phyloP scores from a whole-genome alignment of 2,888 invertebrate genomes.

The Drosophila ezoana region DNA sequence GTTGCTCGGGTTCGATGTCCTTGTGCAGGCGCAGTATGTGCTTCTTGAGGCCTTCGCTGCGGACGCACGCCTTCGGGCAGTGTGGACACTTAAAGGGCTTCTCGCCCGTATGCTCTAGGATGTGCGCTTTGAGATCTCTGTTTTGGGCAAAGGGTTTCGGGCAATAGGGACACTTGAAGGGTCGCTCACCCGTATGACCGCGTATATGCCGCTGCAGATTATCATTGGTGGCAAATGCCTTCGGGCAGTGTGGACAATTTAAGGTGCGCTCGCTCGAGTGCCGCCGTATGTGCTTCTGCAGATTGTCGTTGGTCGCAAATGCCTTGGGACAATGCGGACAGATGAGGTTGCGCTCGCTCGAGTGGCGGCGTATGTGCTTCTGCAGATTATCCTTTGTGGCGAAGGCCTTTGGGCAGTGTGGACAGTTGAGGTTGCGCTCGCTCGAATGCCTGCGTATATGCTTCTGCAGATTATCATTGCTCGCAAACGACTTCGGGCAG shows the following conservation, averaged over 20 bases:
- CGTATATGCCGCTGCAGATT: constrained; percentile 54
- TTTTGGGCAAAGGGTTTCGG: constrained; percentile 55
- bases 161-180: constrained; percentile 52
- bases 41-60: constrained; percentile 51
- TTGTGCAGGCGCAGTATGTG: constrained; percentile 52
- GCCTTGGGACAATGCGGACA: constrained; percentile 55
- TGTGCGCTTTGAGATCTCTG: constrained; percentile 56
- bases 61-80: constrained; percentile 54
- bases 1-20: constrained; percentile 43
- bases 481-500: constrained; percentile 51
- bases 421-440: constrained; percentile 45
- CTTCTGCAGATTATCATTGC: constrained; percentile 50
- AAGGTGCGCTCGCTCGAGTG: constrained; percentile 50
- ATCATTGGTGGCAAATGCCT: constrained; percentile 53
- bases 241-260: constrained; percentile 51
- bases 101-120: constrained; percentile 52
- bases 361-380: constrained; percentile 50
- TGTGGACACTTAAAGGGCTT: constrained; percentile 55
- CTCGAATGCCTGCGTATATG: constrained; percentile 52
- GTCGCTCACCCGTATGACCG: constrained; percentile 54
- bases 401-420: constrained; percentile 54
- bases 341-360: constrained; percentile 42
- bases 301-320: constrained; percentile 52
- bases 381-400: constrained; percentile 58
- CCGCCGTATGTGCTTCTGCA: constrained; percentile 51